Evolutionary conservation across 2,888 invertebrate genomes (phyloP), one percentile per base, ranked within the genome.

Genomic region (Artemia sp.): DNA sequence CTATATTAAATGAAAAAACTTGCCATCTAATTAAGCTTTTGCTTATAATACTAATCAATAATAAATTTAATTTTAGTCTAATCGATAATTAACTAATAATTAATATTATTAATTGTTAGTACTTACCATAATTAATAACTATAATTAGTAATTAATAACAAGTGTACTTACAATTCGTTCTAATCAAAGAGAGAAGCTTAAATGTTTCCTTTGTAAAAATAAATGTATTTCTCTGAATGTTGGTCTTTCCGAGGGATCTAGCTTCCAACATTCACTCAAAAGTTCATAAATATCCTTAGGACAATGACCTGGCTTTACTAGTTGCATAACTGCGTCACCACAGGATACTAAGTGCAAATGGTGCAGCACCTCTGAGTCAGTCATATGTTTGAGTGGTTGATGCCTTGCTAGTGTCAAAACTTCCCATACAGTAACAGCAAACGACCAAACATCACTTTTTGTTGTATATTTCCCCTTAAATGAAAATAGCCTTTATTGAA

Each of bases 181-280:
- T 58, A 2, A 9, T 58, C 64, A 58, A n/a, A 19, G 72, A 19
- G 76, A 75, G 71, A 77, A 79, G 67, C 79, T 78, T 2, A 86
- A 80, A 73, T 86, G 85, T 81, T 87, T 87, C 71, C 84, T 77
- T 73, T 84, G 85, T 74, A 92, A 83, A 80, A 90, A 92, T 76
- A 90, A 83, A 77, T 91, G 90, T 70, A 93, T 88, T 80, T 92
- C 92, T 76, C 87, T 83, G 81, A 93, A 93, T 72, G 87, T 85
- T 0, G 92, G 92, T 58, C 93, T 82, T 76, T 90, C 87, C 70
- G 83, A 82, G 69, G 89, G 87, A 75, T 87, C 86, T 70, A 89
- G 82, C 75, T 88, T 87, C 92, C 92, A 93, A 80, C 92, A 93
- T 79, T 92, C 91, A 74, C 86, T 85, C 89, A 93, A 90, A 74